Evolutionary conservation across 2,888 invertebrate species (phyloP), one percentile per base, ranked within the genome.

Genomic region (Andrena bucephala): DNA sequence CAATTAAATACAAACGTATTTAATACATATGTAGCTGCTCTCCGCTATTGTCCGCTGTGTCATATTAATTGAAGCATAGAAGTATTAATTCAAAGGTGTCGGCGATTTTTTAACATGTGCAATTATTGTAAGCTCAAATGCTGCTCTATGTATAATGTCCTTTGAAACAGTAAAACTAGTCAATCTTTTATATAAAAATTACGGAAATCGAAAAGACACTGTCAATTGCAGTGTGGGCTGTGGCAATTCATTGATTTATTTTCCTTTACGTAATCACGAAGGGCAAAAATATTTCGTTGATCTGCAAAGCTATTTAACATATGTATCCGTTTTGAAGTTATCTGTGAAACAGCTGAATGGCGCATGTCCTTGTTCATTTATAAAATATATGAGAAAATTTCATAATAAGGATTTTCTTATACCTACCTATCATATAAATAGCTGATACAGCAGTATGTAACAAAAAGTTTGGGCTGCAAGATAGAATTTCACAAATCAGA

Each of bases 201-300:
- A 50, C 31, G 20, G 8, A 36, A 54, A 74, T 27, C 2, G 27
- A 27, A 27, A 27, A 27, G 27, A 27, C 27, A 27, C 20, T 27
- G 1, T 27, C 27, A 27, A 27, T 27, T 27, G 27, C 27, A 27
- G 27, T 27, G 27, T 27, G 27, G 27, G 27, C 2, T 27, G 20
- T 27, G 27, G 2, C 27, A 27, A 27, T 27, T 20, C 20, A 20
- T 68, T 78, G 67, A 60, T 57, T 31, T 6, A 24, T 57, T 67
- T 20, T 60, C 8, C 24, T 20, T 77, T 42, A 50, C 29, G n/a
- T 80, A 27, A 78, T 29, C 50, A 10, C 48, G 10, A 36, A 54
- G 29, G 60, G 20, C 5, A 65, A 70, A 31, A 50, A 50, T 63
- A 48, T 50, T 50, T 42, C 13, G 42, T 42, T 42, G 36, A 42